phyloP scores from a whole-genome alignment of 2,113 vertebrate species.

The Ciconia boyciana region DNA sequence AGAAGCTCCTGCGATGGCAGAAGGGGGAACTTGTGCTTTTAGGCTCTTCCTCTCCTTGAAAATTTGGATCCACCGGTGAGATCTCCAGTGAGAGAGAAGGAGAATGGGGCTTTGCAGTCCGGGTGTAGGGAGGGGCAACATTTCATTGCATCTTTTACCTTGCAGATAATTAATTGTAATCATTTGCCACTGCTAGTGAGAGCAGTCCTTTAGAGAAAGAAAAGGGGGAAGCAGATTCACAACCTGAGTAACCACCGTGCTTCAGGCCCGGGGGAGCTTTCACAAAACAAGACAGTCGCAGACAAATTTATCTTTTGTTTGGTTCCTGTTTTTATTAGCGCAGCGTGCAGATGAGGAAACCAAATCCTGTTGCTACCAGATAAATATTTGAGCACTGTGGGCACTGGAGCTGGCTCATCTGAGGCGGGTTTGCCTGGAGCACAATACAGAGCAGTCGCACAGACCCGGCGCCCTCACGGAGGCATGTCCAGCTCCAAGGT shows the following conservation, averaged over 20 bases:
- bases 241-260: accelerated
- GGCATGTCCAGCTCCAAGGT: neutral
- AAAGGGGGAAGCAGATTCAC: neutral
- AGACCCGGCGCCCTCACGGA: neutral
- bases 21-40: neutral
- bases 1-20: neutral
- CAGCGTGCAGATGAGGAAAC: neutral
- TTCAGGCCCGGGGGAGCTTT: neutral
- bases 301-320: neutral
- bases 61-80: accelerated
- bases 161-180: neutral
- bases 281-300: neutral
- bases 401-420: neutral
- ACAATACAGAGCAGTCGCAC: neutral
- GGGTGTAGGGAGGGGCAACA: neutral
- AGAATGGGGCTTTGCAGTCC: neutral
- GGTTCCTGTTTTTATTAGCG: neutral
- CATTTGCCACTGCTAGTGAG: neutral
- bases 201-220: neutral
- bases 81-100: neutral
- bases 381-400: neutral
- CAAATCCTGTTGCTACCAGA: neutral
- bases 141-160: neutral
- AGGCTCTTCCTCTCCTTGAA: neutral
- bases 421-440: neutral